A percentile compares a stretch with the other conserved stretches of the same genome.
Evolutionary conservation across 1,140 invertebrate genomes (phyloP).

Genomic region (Drosophila bocqueti): DNA sequence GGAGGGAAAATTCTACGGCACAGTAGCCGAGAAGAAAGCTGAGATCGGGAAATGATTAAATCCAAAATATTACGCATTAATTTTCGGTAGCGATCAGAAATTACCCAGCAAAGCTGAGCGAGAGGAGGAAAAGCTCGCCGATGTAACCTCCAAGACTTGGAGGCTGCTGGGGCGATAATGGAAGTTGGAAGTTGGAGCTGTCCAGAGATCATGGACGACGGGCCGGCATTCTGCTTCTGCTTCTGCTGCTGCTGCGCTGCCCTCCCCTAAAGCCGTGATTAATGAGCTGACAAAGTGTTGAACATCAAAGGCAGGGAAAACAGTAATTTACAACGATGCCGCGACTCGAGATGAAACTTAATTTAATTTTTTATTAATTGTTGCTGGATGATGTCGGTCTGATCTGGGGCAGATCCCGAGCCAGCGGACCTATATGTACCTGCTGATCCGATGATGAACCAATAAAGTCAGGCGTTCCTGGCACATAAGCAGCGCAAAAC

Average conservation of each 20-base stretch:
- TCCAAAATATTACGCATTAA: slow-evolving; percentile 75
- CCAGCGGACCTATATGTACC: slow-evolving; percentile 32
- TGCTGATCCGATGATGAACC: slow-evolving; percentile 60
- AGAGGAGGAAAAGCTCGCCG: slow-evolving; percentile 32
- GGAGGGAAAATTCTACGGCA: slow-evolving; percentile 32
- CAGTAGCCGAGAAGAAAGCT: slow-evolving; percentile 39
- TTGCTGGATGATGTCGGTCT: slow-evolving; percentile 24
- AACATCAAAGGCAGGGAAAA: slow-evolving; percentile 73
- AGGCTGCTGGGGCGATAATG: slow-evolving; percentile 18
- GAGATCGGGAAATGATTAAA: slow-evolving; percentile 50
- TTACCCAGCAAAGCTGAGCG: slow-evolving; percentile 56
- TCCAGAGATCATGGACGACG: slow-evolving; percentile 51
- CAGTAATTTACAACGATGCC: slow-evolving; percentile 71
- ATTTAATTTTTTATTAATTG: slow-evolving; percentile 73
- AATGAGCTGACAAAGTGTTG: slow-evolving; percentile 78
- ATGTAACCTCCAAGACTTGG: slow-evolving; percentile 22
- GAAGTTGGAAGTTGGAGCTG: slow-evolving; percentile 20
- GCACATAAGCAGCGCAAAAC: slow-evolving; percentile 79
- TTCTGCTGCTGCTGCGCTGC: not conserved
- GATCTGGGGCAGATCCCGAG: slow-evolving; percentile 31
- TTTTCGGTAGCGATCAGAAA: slow-evolving; percentile 79
- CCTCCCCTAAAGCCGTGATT: slow-evolving; percentile 57
- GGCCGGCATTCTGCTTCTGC: slow-evolving; percentile 11
- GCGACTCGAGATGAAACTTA: slow-evolving; percentile 51
- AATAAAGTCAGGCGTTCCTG: slow-evolving; percentile 66